phyloP scores from a whole-genome alignment of 2,113 vertebrate genomes.

The Strigops habroptila region DNA sequence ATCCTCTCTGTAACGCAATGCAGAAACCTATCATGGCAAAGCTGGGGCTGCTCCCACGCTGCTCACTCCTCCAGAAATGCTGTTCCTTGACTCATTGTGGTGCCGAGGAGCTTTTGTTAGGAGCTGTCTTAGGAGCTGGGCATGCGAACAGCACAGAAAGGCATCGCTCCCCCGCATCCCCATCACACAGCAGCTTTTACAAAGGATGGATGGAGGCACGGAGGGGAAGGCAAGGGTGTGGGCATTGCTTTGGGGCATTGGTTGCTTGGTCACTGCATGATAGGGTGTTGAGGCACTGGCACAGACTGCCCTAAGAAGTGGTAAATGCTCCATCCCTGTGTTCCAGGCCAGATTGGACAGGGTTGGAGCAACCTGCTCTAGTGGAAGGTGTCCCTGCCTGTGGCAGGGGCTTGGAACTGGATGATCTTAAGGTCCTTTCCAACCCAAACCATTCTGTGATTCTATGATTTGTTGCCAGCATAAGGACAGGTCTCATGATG shows the following conservation, averaged over 20 bases:
- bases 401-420: background rate
- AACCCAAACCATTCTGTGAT: background rate
- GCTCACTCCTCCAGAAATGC: conserved; percentile 30
- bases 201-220: background rate
- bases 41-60: background rate
- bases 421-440: background rate
- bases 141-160: background rate
- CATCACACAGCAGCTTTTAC: background rate
- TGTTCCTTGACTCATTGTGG: conserved; percentile 19
- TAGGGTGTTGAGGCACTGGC: background rate
- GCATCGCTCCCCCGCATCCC: background rate
- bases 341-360: background rate
- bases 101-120: background rate
- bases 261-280: background rate
- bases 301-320: background rate
- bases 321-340: background rate
- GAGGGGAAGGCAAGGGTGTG: background rate
- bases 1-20: background rate
- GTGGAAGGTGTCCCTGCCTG: background rate
- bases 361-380: background rate
- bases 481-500: background rate
- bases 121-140: background rate
- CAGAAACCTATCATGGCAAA: background rate
- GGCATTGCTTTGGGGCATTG: fast-evolving
- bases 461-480: background rate